Evolutionary conservation across 2,797 vertebrate genomes (phyloP).

Genomic region (Phrynocephalus forsythii): DNA sequence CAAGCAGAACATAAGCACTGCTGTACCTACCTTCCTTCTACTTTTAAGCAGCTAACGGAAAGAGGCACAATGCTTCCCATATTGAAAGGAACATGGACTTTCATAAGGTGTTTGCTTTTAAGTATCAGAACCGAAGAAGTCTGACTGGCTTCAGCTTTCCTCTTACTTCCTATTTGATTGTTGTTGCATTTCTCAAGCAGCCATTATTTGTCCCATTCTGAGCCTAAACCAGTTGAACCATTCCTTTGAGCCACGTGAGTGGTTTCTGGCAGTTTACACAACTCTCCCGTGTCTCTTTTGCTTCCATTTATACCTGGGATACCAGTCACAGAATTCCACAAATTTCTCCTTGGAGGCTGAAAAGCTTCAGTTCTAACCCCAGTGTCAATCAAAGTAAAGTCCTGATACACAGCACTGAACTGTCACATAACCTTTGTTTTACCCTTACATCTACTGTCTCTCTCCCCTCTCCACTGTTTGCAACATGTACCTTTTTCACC

Average conservation of each 20-base stretch:
- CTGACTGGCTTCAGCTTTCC: background rate
- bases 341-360: background rate
- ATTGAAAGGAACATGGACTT: background rate
- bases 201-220: background rate
- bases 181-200: background rate
- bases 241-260: background rate
- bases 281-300: background rate
- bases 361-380: background rate
- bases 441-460: background rate
- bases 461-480: background rate
- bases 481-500: no score
- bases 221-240: no score
- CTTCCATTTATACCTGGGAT: background rate
- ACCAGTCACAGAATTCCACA: background rate
- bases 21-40: background rate
- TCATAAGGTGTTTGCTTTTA: background rate
- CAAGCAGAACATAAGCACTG: background rate
- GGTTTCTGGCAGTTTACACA: background rate
- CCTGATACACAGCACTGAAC: background rate
- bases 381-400: background rate
- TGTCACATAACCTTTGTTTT: background rate
- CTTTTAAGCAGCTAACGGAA: background rate
- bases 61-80: background rate
- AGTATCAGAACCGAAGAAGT: background rate
- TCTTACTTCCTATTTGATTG: background rate